These are phyloP conservation scores for Xylota sylvarum DNA, from an alignment of 2,888 invertebrate genomes.

Conservation along the genomic window DNA sequence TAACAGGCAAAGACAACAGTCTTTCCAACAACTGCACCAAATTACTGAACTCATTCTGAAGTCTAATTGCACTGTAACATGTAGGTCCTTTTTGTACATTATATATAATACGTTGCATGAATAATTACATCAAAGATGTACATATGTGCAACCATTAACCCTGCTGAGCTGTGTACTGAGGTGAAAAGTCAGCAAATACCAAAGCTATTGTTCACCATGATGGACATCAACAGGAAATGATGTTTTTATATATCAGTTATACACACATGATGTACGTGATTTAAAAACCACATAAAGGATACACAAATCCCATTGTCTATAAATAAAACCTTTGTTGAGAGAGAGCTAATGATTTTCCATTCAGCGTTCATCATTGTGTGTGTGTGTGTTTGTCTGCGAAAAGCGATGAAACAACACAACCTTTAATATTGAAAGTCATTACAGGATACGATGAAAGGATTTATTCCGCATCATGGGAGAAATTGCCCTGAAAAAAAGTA, in stretches of 20 bases:
- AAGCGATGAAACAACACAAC: conserved; percentile 22
- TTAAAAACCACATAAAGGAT: not conserved
- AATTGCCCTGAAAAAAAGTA: not conserved
- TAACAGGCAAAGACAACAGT: too few relatives aligned
- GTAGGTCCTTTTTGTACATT: too few relatives aligned
- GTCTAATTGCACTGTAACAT: too few relatives aligned
- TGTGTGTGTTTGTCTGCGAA: not conserved
- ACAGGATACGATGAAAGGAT: conserved; percentile 17
- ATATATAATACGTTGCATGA: too few relatives aligned
- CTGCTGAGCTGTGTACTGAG: not conserved
- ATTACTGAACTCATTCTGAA: too few relatives aligned
- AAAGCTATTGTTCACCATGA: not conserved
- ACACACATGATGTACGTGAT: not conserved
- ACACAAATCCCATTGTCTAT: conserved; percentile 11
- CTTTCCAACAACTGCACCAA: too few relatives aligned
- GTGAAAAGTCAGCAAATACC: not conserved
- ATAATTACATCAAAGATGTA: too few relatives aligned
- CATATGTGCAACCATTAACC: not conserved
- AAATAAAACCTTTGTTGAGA: conserved; percentile 33
- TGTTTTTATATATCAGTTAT: not conserved
- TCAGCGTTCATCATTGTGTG: conserved; percentile 7
- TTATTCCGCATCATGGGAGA: not conserved
- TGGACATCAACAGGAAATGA: not conserved
- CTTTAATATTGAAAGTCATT: conserved; percentile 19
- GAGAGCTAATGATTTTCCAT: conserved; percentile 15